phyloP scores from a whole-genome alignment of 2,888 invertebrate genomes.

The Dimorphilus gyrociliatus region DNA sequence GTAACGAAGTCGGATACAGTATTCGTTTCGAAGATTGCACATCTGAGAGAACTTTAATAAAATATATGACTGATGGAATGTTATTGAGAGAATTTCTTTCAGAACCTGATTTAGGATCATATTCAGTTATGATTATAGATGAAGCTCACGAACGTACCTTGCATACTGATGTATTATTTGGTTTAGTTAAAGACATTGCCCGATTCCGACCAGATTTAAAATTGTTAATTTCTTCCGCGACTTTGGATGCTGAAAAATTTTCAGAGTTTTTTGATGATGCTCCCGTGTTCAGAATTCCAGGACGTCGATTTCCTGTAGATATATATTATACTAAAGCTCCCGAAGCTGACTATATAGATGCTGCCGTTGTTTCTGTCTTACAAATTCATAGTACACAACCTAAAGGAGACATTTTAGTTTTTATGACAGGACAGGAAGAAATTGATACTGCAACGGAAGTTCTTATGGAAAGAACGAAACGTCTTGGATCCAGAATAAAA shows the following conservation, averaged over 20 bases:
- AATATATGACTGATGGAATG: constrained; percentile 99
- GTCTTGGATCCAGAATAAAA: constrained; percentile 76
- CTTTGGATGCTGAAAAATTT: constrained; percentile 92
- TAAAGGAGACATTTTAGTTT: constrained; percentile 83
- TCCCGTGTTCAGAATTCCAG: constrained; percentile 90
- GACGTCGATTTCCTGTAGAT: constrained; percentile 90
- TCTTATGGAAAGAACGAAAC: constrained; percentile 60
- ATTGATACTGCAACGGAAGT: constrained; percentile 42
- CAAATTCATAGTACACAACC: constrained; percentile 98
- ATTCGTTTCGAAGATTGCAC: constrained; percentile 99
- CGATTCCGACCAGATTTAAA: constrained; percentile 79
- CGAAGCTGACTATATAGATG: constrained; percentile 96
- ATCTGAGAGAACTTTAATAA: constrained; percentile 82
- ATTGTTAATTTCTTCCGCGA: constrained; percentile 89
- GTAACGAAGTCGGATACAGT: constrained; percentile 50
- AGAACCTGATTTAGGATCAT: constrained; percentile 78
- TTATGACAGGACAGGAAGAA: constrained; percentile 61
- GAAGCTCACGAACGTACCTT: constrained; percentile 97
- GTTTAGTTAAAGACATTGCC: constrained; percentile 78
- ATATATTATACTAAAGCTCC: constrained; percentile 98
- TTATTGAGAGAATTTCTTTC: constrained; percentile 87
- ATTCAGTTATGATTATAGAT: constrained; percentile 92
- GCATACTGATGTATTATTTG: constrained; percentile 94
- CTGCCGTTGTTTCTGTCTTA: constrained; percentile 85
- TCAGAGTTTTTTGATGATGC: constrained; percentile 96